These are phyloP conservation scores for Sialis lutaria DNA, from an alignment of 2,888 invertebrate genomes.

Conservation along the genomic window DNA sequence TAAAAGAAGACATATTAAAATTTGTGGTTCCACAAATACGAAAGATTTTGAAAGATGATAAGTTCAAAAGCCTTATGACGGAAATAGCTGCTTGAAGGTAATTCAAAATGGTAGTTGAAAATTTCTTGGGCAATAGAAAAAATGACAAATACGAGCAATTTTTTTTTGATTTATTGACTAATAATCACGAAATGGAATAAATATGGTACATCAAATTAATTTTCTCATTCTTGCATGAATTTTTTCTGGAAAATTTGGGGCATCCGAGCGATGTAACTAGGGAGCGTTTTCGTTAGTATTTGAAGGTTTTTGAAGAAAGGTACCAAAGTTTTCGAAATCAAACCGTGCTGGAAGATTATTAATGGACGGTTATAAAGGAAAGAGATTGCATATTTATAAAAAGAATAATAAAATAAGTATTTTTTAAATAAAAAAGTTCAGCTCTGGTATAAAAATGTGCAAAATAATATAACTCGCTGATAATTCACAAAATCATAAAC, in stretches of 20 bases:
- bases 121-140: no score
- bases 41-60: no score
- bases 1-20: no score
- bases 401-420: no score
- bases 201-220: background rate
- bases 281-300: conserved; percentile 13
- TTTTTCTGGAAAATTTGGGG: background rate
- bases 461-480: no score
- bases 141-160: background rate
- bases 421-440: no score
- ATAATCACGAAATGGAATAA: background rate
- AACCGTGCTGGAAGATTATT: conserved; percentile 9
- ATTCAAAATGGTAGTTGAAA: no score
- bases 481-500: no score
- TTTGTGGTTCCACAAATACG: no score
- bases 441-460: no score
- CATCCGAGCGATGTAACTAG: conserved; percentile 12
- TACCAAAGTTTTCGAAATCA: conserved; percentile 11
- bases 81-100: no score
- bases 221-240: background rate
- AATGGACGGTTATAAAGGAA: conserved; percentile 8
- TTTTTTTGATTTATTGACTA: background rate
- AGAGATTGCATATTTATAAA: background rate
- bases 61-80: no score
- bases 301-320: conserved; percentile 11